Conservation (phyloP, 2,113 vertebrate genomes). For the Lota lota region DNA sequence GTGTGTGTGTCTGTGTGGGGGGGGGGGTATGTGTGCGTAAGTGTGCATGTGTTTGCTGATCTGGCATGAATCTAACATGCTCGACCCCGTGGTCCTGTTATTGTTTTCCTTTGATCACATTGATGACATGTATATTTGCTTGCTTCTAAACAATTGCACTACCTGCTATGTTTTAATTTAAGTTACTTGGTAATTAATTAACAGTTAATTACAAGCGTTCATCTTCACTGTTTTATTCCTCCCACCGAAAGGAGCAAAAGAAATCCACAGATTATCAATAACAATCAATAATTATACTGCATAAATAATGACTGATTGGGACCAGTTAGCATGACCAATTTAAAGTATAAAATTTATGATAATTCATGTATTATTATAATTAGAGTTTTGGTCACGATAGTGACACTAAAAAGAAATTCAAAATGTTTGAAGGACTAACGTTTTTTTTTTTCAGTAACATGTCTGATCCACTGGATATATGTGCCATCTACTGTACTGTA, state of each 20-base stretch:
- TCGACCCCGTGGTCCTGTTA: neutral
- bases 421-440: neutral
- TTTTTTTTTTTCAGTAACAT: constrained; percentile 14
- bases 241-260: constrained; percentile 6
- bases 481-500: constrained; percentile 43
- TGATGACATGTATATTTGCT: neutral
- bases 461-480: constrained; percentile 53
- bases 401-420: neutral
- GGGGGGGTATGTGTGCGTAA: constrained; percentile 4
- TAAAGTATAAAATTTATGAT: neutral
- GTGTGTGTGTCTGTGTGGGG: neutral
- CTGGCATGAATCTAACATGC: constrained; percentile 30
- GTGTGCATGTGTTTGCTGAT: neutral
- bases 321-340: constrained; percentile 28
- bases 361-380: neutral
- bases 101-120: constrained; percentile 16
- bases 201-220: neutral
- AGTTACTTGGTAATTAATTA: neutral
- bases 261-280: neutral
- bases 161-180: constrained; percentile 9
- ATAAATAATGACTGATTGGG: constrained; percentile 15
- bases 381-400: neutral
- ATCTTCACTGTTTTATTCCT: constrained; percentile 1
- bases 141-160: constrained; percentile 43
- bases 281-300: neutral